Conservation (phyloP, 1,140 invertebrate genomes). For the Sminthurides bifidus region DNA sequence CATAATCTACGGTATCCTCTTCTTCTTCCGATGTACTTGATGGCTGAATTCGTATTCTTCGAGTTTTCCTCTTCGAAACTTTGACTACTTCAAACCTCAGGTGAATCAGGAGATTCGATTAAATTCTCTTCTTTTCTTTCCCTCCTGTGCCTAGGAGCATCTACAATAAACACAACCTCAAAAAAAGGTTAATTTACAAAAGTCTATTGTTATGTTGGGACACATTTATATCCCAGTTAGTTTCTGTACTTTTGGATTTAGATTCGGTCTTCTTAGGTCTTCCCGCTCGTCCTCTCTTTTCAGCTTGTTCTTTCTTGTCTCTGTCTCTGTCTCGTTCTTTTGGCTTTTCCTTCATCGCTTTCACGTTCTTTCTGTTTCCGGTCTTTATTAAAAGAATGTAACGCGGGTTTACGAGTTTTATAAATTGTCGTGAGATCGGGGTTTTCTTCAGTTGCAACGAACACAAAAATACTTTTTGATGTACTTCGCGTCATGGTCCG, state of each 20-base stretch:
- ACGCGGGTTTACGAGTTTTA: constrained; percentile 37
- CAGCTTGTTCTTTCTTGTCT: constrained; percentile 4
- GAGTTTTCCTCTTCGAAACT: not conserved
- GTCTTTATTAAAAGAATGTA: constrained; percentile 1
- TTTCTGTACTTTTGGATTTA: too few species aligned
- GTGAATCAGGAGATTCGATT: not conserved
- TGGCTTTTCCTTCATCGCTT: constrained; percentile 2
- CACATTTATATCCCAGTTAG: too few species aligned
- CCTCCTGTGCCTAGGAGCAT: not conserved
- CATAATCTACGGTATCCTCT: constrained; percentile 1
- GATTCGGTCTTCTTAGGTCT: constrained; percentile 11
- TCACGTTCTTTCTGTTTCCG: not conserved
- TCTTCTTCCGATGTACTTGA: not conserved
- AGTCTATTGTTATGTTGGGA: too few species aligned
- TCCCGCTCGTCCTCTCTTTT: constrained; percentile 1
- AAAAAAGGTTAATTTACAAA: not conserved
- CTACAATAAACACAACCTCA: not conserved
- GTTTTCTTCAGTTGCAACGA: constrained; percentile 68
- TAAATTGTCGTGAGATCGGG: constrained; percentile 66
- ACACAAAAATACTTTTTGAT: constrained; percentile 89
- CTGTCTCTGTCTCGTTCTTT: not conserved
- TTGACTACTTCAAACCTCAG: too few species aligned
- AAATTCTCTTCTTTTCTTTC: not conserved
- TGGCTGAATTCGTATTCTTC: not conserved
- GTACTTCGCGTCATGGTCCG: constrained; percentile 77